Percentiles rank a stretch among this genome's conserved stretches.
phyloP scores from a whole-genome alignment of 2,797 vertebrate species.

The Mionectes olivaceus region DNA sequence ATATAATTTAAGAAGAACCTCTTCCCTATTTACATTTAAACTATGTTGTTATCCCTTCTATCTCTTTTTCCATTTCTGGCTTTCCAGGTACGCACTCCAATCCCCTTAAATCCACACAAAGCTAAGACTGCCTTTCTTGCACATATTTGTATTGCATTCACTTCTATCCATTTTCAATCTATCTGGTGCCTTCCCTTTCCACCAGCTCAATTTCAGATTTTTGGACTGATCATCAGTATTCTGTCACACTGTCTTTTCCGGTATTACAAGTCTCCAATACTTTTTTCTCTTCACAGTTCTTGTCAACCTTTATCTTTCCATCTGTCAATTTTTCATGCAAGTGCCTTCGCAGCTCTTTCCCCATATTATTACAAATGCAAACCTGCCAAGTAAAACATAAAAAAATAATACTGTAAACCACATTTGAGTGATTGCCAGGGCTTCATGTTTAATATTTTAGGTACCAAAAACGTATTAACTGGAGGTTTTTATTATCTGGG shows the following conservation, averaged over 20 bases:
- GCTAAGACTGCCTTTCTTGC: background rate
- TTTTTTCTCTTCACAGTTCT: background rate
- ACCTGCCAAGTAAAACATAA: background rate
- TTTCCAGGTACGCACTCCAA: background rate
- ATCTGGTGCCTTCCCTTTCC: background rate
- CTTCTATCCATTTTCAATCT: background rate
- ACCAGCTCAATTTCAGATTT: background rate
- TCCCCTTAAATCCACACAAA: background rate
- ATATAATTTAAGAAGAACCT: background rate
- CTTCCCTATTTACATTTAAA: constrained; percentile 15
- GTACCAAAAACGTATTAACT: background rate
- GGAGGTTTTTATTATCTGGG: background rate
- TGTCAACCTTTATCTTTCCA: background rate
- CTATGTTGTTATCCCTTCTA: background rate
- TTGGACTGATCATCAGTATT: background rate
- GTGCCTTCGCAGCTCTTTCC: background rate
- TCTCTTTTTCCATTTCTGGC: background rate
- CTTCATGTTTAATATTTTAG: background rate
- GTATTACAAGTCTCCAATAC: background rate
- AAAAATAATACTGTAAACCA: background rate
- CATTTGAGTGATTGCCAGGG: background rate
- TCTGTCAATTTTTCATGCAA: background rate
- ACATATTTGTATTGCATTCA: background rate
- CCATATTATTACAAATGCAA: background rate
- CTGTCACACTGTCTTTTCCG: background rate